These are phyloP conservation scores for Cheilinus undulatus DNA, from an alignment of 2,113 vertebrate species.

Conservation along the genomic window DNA sequence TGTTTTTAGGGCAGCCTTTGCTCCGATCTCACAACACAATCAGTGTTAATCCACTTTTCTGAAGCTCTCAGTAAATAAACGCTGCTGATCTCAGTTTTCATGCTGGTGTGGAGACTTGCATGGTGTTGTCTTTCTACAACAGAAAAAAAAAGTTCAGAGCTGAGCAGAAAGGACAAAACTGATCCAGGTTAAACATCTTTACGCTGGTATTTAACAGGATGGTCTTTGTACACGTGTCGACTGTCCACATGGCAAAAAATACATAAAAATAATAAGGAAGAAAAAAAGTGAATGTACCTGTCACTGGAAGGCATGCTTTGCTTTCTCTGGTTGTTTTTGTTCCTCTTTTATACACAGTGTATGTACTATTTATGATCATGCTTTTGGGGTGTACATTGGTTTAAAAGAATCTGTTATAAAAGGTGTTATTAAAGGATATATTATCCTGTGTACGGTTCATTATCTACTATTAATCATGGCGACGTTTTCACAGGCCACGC, in stretches of 20 bases:
- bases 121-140: conserved; percentile 28
- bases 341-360: conserved; percentile 84
- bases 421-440: conserved; percentile 89
- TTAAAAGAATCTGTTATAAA: conserved; percentile 85
- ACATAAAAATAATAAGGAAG: conserved; percentile 24
- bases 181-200: conserved; percentile 42
- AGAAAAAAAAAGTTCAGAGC: conserved; percentile 1
- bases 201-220: conserved; percentile 40
- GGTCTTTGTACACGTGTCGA: conserved; percentile 53
- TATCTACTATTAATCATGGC: conserved; percentile 76
- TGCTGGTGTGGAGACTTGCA: conserved; percentile 29
- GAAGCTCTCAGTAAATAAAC: conserved; percentile 30
- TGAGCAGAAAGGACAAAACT: conserved; percentile 43
- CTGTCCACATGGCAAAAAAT: conserved; percentile 33
- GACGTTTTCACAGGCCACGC: conserved; percentile 74
- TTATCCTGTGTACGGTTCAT: conserved; percentile 86
- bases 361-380: conserved; percentile 88
- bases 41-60: conserved; percentile 43
- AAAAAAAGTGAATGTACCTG: conserved; percentile 85
- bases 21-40: conserved; percentile 27
- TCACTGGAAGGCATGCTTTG: conserved; percentile 85
- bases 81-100: conserved; percentile 25
- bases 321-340: conserved; percentile 73
- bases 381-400: conserved; percentile 86
- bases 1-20: background rate